phyloP scores from a whole-genome alignment of 2,888 invertebrate species.

The Andrena minutula region DNA sequence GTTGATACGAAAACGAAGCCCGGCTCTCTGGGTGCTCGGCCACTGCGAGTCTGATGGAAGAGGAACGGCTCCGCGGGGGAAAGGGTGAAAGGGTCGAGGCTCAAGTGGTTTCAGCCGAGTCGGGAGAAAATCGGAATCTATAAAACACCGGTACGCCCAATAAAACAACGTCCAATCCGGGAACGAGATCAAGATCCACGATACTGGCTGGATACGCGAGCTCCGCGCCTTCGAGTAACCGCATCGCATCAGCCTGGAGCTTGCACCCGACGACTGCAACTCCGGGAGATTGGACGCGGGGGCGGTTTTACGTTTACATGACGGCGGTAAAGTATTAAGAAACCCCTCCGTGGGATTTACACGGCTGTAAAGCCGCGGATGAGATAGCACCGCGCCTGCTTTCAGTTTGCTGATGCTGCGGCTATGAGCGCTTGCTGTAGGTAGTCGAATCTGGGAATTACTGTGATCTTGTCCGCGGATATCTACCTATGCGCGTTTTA shows the following conservation, averaged over 20 bases:
- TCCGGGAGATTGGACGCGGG: slow-evolving; percentile 52
- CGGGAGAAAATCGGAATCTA: slow-evolving; percentile 74
- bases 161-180: slow-evolving; percentile 71
- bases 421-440: slow-evolving; percentile 1
- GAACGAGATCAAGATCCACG: slow-evolving; percentile 60
- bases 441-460: not conserved
- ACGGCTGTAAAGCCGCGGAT: slow-evolving; percentile 74
- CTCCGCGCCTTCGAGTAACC: slow-evolving; percentile 47
- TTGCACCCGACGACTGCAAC: slow-evolving; percentile 51
- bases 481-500: slow-evolving; percentile 34
- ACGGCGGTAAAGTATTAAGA: slow-evolving; percentile 74
- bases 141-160: slow-evolving; percentile 72
- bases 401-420: slow-evolving; percentile 42
- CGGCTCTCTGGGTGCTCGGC: slow-evolving; percentile 12
- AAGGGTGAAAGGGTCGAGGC: slow-evolving; percentile 40
- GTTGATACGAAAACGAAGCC: slow-evolving; percentile 61
- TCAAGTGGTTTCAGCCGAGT: slow-evolving; percentile 39
- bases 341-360: slow-evolving; percentile 71
- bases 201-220: slow-evolving; percentile 35
- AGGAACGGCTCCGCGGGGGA: not conserved
- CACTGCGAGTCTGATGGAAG: slow-evolving; percentile 7
- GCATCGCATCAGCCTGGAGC: slow-evolving; percentile 43
- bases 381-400: slow-evolving; percentile 56
- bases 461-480: slow-evolving; percentile 23
- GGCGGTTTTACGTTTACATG: slow-evolving; percentile 71